These are phyloP conservation scores for Cossypha polioptera DNA, from an alignment of 2,797 vertebrate genomes.

Conservation along the genomic window DNA sequence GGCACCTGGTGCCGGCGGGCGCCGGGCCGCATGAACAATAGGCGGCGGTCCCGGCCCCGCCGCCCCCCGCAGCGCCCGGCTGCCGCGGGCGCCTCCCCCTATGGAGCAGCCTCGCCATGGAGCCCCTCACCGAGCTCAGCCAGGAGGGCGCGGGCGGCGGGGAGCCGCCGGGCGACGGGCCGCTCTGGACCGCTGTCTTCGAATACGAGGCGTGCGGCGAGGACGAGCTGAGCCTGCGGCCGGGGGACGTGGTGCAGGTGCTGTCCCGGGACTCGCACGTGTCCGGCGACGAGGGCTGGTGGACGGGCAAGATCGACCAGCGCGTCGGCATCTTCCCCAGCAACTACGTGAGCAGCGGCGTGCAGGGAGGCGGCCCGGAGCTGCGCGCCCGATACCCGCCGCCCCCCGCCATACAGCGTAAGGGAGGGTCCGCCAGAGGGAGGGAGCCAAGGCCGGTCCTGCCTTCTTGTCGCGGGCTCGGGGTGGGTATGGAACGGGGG, in stretches of 20 bases:
- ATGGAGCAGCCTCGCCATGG: slow-evolving; percentile 88
- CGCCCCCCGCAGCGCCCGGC: slow-evolving; percentile 29
- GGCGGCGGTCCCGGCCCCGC: slow-evolving; percentile 64
- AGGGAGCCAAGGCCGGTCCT: not conserved
- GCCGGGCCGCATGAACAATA: slow-evolving; percentile 74
- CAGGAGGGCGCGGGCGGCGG: slow-evolving; percentile 43
- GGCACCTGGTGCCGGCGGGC: not conserved
- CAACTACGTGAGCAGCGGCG: slow-evolving; percentile 91
- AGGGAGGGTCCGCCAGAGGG: not conserved
- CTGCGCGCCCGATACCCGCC: slow-evolving; percentile 76
- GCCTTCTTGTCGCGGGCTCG: too few relatives aligned
- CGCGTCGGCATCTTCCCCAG: slow-evolving; percentile 89
- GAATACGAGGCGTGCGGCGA: slow-evolving; percentile 96
- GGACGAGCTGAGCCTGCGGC: slow-evolving; percentile 92
- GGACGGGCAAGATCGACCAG: slow-evolving; percentile 92
- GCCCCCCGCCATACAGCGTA: slow-evolving; percentile 77
- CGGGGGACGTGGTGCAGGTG: slow-evolving; percentile 91
- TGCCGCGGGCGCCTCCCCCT: slow-evolving; percentile 13
- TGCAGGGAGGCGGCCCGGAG: slow-evolving; percentile 73
- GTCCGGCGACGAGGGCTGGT: slow-evolving; percentile 96
- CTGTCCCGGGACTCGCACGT: slow-evolving; percentile 93
- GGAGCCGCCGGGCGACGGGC: slow-evolving; percentile 49
- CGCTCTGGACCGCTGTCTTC: slow-evolving; percentile 93
- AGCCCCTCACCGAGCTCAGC: slow-evolving; percentile 86
- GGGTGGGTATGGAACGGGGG: not conserved